These are phyloP conservation scores for Penaeus japonicus DNA, from an alignment of 1,140 invertebrate species.

Conservation along the genomic window DNA sequence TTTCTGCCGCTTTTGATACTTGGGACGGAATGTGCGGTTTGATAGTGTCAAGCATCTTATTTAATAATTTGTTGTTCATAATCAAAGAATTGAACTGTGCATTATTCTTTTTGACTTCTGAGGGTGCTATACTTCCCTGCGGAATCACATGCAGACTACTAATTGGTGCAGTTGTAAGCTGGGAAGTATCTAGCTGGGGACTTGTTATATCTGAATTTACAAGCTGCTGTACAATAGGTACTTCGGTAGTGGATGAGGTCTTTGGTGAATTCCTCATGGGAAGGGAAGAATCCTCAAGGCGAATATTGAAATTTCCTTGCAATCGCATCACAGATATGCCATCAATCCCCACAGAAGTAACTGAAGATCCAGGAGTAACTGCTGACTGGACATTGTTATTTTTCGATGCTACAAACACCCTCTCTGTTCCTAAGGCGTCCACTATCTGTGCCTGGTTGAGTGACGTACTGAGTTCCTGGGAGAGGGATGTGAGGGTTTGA, in stretches of 20 bases:
- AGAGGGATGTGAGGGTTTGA: conserved; percentile 21
- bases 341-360: conserved; percentile 29
- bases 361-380: neutral
- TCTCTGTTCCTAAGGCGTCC: conserved; percentile 33
- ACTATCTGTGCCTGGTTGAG: conserved; percentile 24
- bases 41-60: conserved; percentile 34
- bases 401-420: conserved; percentile 31
- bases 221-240: neutral
- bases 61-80: conserved; percentile 35
- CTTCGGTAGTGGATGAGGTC: neutral
- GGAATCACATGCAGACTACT: neutral
- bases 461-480: neutral
- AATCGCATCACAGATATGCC: conserved; percentile 20
- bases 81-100: conserved; percentile 13
- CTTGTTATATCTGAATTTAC: conserved; percentile 18
- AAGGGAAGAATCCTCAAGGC: neutral
- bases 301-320: neutral
- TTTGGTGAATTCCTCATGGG: neutral
- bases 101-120: neutral
- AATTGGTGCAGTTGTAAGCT: neutral
- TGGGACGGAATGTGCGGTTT: conserved; percentile 51
- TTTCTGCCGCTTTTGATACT: conserved; percentile 43
- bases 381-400: conserved; percentile 22
- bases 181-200: neutral
- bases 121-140: neutral